Conservation (phyloP, 2,888 invertebrate species). For the Hofmannophila pseudospretella region DNA sequence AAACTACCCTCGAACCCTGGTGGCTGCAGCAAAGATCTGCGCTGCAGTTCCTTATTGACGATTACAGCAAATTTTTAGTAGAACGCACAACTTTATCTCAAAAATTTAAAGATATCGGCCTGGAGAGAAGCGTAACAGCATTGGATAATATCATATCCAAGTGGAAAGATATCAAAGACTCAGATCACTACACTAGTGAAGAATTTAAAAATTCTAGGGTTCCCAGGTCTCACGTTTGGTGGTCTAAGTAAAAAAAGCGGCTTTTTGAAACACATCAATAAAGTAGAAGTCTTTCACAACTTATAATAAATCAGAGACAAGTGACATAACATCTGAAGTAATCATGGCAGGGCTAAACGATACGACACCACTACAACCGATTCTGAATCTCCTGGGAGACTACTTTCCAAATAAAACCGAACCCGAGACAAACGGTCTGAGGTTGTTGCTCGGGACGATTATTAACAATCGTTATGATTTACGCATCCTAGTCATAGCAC, state of each 20-base stretch:
- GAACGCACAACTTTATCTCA: background rate
- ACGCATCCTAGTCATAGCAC: background rate
- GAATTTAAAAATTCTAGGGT: background rate
- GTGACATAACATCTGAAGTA: no score
- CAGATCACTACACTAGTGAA: background rate
- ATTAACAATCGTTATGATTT: background rate
- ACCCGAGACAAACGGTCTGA: background rate
- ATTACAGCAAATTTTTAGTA: background rate
- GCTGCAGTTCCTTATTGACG: background rate
- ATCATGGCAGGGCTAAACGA: background rate
- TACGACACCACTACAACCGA: background rate
- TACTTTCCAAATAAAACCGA: background rate
- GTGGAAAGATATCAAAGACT: background rate
- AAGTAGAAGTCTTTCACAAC: background rate
- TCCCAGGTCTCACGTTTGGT: background rate
- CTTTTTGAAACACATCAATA: no score
- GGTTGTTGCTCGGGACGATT: background rate
- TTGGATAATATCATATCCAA: background rate
- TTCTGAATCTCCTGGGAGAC: background rate
- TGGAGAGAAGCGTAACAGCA: background rate
- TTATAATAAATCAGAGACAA: no score
- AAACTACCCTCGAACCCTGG: background rate
- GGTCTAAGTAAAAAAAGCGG: no score
- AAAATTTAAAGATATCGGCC: background rate
- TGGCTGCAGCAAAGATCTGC: background rate